These are phyloP conservation scores for Globodera rostochiensis DNA, from an alignment of 1,140 invertebrate genomes.

Conservation along the genomic window DNA sequence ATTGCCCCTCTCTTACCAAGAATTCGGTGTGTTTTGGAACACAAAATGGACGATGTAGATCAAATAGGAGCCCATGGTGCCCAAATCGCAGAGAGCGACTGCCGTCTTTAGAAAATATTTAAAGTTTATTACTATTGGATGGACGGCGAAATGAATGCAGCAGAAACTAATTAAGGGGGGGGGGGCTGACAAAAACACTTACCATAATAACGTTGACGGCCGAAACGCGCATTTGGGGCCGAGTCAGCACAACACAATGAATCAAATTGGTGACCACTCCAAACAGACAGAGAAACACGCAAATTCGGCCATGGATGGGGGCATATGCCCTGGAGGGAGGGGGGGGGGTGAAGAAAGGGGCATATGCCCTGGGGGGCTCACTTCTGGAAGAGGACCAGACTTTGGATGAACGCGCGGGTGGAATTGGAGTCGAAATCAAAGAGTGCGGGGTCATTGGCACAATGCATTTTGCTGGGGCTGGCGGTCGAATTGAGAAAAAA, in stretches of 20 bases:
- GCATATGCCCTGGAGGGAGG: conserved; percentile 39
- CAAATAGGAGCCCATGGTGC: conserved; percentile 60
- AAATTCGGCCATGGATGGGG: conserved; percentile 50
- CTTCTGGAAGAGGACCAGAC: conserved; percentile 35
- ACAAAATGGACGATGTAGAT: conserved; percentile 63
- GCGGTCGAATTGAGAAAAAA: background rate
- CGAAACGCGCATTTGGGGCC: conserved; percentile 48
- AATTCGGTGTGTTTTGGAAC: conserved; percentile 24
- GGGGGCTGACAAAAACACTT: background rate
- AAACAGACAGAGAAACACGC: conserved; percentile 56
- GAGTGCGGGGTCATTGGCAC: conserved; percentile 43
- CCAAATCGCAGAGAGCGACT: conserved; percentile 62
- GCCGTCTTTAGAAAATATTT: conserved; percentile 35
- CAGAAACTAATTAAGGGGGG: too few species aligned
- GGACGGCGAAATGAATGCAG: too few species aligned
- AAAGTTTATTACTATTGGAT: too few species aligned
- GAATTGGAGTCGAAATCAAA: conserved; percentile 45
- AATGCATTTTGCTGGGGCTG: conserved; percentile 20
- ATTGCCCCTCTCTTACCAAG: conserved; percentile 23
- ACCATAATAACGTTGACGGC: conserved; percentile 58
- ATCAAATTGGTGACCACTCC: conserved; percentile 60
- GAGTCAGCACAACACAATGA: conserved; percentile 59
- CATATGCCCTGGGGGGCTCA: conserved; percentile 13
- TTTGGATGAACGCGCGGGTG: conserved; percentile 36
- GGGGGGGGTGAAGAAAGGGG: background rate